These are phyloP conservation scores for Magallana ariakensis DNA, from an alignment of 1,140 invertebrate species.

Conservation along the genomic window DNA sequence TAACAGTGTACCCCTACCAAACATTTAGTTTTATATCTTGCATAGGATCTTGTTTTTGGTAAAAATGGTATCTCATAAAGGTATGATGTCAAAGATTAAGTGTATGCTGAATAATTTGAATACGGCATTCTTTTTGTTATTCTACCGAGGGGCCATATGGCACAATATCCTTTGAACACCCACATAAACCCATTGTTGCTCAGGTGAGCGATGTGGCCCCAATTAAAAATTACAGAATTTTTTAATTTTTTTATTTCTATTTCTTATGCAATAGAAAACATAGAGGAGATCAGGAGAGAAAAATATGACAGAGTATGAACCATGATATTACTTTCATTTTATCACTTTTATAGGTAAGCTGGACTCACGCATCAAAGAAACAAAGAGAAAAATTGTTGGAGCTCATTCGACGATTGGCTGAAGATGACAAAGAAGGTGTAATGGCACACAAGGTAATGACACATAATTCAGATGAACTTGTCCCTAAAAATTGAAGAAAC, in stretches of 20 bases:
- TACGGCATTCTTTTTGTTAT: no score
- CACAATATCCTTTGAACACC: no score
- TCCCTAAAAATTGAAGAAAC: no score
- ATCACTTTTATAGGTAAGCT: slow-evolving; percentile 86
- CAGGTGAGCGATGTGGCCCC: no score
- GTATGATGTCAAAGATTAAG: no score
- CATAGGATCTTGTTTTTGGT: no score
- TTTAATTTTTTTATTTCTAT: not conserved
- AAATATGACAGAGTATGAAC: not conserved
- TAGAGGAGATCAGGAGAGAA: not conserved
- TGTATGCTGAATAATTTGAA: no score
- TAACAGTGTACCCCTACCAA: no score
- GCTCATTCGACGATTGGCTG: slow-evolving; percentile 94
- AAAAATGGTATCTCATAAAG: no score
- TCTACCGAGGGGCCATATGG: no score
- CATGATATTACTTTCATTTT: not conserved
- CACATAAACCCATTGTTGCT: no score
- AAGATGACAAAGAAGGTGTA: slow-evolving; percentile 98
- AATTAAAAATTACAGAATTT: not conserved
- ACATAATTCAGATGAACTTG: not conserved
- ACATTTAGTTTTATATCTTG: no score
- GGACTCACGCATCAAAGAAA: slow-evolving; percentile 97
- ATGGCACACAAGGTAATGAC: slow-evolving; percentile 95
- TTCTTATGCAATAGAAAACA: not conserved
- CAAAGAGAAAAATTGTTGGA: slow-evolving; percentile 97